Evolutionary conservation across 2,888 invertebrate species (phyloP).

Genomic region (Drosophila flavopinicola): DNA sequence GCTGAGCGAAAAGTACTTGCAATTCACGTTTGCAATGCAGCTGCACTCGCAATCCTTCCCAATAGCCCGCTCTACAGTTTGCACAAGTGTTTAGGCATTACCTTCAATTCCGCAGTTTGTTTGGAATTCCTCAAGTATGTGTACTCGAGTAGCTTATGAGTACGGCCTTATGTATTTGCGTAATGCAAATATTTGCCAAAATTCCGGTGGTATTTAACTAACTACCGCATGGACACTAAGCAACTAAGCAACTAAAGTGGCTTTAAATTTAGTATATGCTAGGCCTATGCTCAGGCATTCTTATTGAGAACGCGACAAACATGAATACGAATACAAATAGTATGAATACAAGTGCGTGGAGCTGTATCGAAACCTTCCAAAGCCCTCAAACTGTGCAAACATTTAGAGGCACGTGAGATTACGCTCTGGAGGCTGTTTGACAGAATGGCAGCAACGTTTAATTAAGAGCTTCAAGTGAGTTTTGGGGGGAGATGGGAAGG

Average conservation of each 20-base stretch:
- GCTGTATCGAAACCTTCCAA: slow-evolving; percentile 20
- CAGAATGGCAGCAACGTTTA: slow-evolving; percentile 35
- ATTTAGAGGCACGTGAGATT: slow-evolving; percentile 57
- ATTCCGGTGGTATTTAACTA: slow-evolving; percentile 53
- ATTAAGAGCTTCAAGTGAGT: slow-evolving; percentile 42
- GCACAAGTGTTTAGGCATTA: slow-evolving; percentile 50
- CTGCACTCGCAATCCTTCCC: slow-evolving; percentile 26
- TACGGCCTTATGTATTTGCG: slow-evolving; percentile 39
- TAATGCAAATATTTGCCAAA: slow-evolving; percentile 59
- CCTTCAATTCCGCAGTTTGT: slow-evolving; percentile 32
- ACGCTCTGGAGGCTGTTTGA: slow-evolving; percentile 36
- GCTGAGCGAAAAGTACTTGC: not conserved
- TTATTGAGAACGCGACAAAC: slow-evolving; percentile 11
- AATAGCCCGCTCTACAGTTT: slow-evolving; percentile 23
- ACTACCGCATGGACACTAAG: slow-evolving; percentile 51
- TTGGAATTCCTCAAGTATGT: slow-evolving; percentile 19
- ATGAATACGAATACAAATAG: slow-evolving; percentile 14
- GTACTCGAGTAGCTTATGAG: slow-evolving; percentile 25
- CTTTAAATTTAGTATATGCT: slow-evolving; percentile 7
- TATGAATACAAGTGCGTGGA: slow-evolving; percentile 19
- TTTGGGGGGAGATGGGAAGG: no score
- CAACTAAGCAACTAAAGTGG: slow-evolving; percentile 27
- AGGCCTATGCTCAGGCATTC: slow-evolving; percentile 13
- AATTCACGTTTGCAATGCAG: slow-evolving; percentile 8
- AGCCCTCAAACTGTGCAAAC: slow-evolving; percentile 63